Evolutionary conservation across 53 echinoderm and acorn worm genomes (phyloP).

Genomic region (Echinarachnius parma): DNA sequence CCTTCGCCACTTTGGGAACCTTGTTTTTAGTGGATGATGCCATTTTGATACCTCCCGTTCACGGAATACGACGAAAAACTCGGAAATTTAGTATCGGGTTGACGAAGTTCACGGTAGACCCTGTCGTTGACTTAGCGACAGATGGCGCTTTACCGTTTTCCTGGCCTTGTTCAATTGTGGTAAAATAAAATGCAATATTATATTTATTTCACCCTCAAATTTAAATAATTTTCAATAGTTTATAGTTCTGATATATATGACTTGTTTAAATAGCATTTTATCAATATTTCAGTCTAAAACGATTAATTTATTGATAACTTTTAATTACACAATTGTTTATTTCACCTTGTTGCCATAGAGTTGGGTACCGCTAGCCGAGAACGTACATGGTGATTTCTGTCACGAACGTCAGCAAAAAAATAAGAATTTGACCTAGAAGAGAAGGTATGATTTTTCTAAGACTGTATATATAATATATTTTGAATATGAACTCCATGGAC

Average conservation of each 20-base stretch:
- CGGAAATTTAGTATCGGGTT: too few relatives aligned
- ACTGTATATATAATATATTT: too few relatives aligned
- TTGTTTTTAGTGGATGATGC: conserved; percentile 69
- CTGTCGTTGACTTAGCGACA: too few relatives aligned
- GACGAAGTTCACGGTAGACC: too few relatives aligned
- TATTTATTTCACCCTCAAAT: background rate
- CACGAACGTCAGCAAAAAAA: too few relatives aligned
- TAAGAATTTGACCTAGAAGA: too few relatives aligned
- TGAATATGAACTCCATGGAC: too few relatives aligned
- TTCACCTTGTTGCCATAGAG: conserved; percentile 29
- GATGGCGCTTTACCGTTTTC: conserved; percentile 14
- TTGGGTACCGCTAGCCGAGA: conserved; percentile 4
- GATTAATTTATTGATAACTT: background rate
- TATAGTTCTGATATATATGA: background rate
- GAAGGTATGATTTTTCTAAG: too few relatives aligned
- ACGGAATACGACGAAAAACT: too few relatives aligned
- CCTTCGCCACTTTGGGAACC: conserved; percentile 97
- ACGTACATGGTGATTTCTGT: too few relatives aligned
- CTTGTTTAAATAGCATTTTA: background rate
- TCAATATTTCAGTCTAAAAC: too few relatives aligned
- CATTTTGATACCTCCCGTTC: conserved; percentile 20
- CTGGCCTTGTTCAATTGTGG: background rate
- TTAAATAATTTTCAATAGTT: background rate
- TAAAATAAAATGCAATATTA: background rate
- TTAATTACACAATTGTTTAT: background rate